A percentile compares a stretch with the other conserved stretches of the same genome.
These are phyloP conservation scores for Silurus asotus DNA, from an alignment of 2,113 vertebrate species.

Conservation along the genomic window DNA sequence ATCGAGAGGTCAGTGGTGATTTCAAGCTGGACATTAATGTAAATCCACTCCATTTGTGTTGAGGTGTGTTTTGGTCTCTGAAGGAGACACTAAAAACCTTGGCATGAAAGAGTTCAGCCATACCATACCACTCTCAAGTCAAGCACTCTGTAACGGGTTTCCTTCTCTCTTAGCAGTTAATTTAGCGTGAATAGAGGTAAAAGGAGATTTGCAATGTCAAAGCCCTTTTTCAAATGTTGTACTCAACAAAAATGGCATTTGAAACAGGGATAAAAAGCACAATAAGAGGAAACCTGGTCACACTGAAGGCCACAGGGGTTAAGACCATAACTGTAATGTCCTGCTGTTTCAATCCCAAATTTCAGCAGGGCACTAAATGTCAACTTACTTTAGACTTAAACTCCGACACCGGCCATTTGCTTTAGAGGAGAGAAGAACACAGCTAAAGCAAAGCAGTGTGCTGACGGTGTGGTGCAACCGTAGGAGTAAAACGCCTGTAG, in stretches of 20 bases:
- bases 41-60: constrained; percentile 12
- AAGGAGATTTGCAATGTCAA: not conserved
- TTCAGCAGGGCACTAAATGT: constrained; percentile 67
- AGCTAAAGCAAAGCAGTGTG: not conserved
- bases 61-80: not conserved
- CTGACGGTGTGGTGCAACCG: not conserved
- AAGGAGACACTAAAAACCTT: constrained; percentile 15
- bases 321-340: constrained; percentile 56
- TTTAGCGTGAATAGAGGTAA: not conserved
- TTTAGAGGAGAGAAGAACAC: constrained; percentile 12
- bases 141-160: not conserved
- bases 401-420: constrained; percentile 54
- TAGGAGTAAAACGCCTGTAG: constrained; percentile 56
- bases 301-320: constrained; percentile 11
- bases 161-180: constrained; percentile 3
- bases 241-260: not conserved
- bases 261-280: not conserved
- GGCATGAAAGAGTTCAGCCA: not conserved
- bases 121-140: not conserved
- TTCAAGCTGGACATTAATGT: constrained; percentile 3
- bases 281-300: not conserved
- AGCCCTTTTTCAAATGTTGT: not conserved
- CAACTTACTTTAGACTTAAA: constrained; percentile 64
- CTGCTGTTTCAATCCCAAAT: constrained; percentile 49
- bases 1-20: constrained; percentile 21